phyloP scores from a whole-genome alignment of 2,888 invertebrate genomes.

The Nephrotoma flavescens region DNA sequence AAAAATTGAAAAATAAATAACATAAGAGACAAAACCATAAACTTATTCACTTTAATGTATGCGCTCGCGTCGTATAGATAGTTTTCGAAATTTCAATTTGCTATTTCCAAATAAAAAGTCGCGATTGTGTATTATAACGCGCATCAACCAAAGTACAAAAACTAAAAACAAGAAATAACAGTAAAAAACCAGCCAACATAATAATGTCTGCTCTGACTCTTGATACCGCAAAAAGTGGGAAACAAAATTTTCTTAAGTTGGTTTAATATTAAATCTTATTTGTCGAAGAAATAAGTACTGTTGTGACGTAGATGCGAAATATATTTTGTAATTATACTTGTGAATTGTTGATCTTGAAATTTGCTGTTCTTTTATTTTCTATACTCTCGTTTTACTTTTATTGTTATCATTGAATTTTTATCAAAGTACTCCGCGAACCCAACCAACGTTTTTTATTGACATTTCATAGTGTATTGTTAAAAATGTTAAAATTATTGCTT shows the following conservation, averaged over 20 bases:
- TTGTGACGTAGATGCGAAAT: background rate
- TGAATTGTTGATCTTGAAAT: background rate
- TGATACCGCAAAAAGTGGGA: background rate
- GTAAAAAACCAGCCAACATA: background rate
- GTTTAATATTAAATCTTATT: background rate
- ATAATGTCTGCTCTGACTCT: background rate
- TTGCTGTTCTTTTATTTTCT: background rate
- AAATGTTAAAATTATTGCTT: background rate
- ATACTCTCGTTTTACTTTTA: background rate
- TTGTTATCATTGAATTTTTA: background rate
- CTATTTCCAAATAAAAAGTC: background rate
- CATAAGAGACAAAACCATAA: background rate
- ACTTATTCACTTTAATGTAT: background rate
- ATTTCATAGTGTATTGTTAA: background rate
- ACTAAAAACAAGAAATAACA: background rate
- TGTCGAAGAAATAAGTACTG: background rate
- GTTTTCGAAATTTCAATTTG: background rate
- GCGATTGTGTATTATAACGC: background rate
- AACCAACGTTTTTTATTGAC: background rate
- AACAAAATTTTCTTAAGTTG: background rate
- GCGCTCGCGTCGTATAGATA: background rate
- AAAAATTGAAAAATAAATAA: background rate
- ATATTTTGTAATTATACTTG: background rate
- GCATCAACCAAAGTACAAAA: background rate
- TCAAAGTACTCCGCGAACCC: background rate